Evolutionary conservation across 2,888 invertebrate genomes (phyloP).

Genomic region (Parapristionchus giblindavisi): DNA sequence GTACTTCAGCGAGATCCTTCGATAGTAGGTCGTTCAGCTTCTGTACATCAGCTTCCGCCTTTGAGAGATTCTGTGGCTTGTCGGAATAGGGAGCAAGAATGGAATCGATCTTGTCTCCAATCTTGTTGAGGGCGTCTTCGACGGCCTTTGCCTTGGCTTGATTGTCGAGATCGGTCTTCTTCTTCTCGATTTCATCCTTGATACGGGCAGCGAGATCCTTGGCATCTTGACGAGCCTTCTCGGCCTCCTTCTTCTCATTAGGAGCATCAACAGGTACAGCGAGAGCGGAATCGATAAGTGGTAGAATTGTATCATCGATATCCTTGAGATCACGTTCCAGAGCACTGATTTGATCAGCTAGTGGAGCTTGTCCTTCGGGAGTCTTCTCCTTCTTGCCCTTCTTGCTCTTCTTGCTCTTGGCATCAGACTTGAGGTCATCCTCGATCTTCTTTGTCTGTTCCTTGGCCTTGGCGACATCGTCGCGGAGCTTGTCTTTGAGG

Average conservation of each 20-base stretch:
- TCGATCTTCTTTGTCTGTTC: conserved; percentile 43
- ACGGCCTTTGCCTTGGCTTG: conserved; percentile 6
- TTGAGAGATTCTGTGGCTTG: conserved; percentile 11
- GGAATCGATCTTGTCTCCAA: conserved; percentile 24
- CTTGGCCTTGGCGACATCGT: conserved; percentile 43
- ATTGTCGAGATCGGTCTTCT: conserved; percentile 23
- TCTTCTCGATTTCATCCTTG: conserved; percentile 15
- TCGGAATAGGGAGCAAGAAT: conserved; percentile 14
- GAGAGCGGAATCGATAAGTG: conserved; percentile 7
- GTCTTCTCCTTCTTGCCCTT: conserved; percentile 47
- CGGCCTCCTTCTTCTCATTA: conserved; percentile 16
- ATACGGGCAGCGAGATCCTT: conserved; percentile 40
- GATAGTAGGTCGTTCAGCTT: conserved; percentile 2
- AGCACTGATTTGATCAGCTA: conserved; percentile 18
- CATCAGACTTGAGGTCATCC: conserved; percentile 38
- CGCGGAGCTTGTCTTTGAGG: conserved; percentile 35
- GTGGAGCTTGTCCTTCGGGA: conserved; percentile 11
- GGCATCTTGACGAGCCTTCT: conserved; percentile 33
- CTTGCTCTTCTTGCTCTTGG: conserved; percentile 41
- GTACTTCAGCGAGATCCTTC: conserved; percentile 26
- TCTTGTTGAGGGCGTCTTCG: conserved; percentile 18
- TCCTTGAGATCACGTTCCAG: conserved; percentile 2
- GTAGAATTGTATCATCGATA: conserved; percentile 8
- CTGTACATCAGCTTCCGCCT: conserved; percentile 16
- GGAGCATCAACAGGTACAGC: conserved; percentile 13